phyloP scores from a whole-genome alignment of 2,888 invertebrate genomes.

The Neoitamus cyanurus region DNA sequence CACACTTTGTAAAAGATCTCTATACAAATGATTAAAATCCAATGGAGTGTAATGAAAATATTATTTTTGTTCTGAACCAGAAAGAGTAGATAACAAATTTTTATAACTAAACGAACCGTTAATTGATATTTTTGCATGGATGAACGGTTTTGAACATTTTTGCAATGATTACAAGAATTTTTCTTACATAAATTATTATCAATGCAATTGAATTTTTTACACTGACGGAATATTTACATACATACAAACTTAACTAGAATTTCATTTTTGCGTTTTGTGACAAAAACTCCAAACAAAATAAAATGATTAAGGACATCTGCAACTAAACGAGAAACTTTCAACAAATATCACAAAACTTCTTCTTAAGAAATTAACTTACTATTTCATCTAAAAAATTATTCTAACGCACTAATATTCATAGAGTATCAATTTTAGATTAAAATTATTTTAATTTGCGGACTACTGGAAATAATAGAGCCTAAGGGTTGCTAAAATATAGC shows the following conservation, averaged over 20 bases:
- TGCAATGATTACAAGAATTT: background rate
- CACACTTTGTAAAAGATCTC: constrained; percentile 32
- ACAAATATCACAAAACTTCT: constrained; percentile 38
- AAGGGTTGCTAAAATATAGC: background rate
- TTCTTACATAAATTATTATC: background rate
- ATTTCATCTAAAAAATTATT: constrained; percentile 33
- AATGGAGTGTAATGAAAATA: background rate
- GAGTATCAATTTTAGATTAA: background rate
- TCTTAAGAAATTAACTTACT: constrained; percentile 20
- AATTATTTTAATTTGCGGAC: background rate
- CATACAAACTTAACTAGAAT: background rate
- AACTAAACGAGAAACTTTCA: background rate
- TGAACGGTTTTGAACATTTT: background rate
- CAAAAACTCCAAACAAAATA: background rate
- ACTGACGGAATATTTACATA: background rate
- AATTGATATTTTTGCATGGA: background rate
- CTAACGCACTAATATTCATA: constrained; percentile 15
- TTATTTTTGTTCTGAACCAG: background rate
- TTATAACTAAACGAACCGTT: background rate
- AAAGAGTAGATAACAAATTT: constrained; percentile 3
- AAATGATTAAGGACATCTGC: background rate
- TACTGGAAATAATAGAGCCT: background rate
- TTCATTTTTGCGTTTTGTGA: background rate
- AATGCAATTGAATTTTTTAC: background rate
- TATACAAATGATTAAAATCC: constrained; percentile 23